These are phyloP conservation scores for Chironomus tepperi DNA, from an alignment of 1,140 invertebrate genomes.

Conservation along the genomic window DNA sequence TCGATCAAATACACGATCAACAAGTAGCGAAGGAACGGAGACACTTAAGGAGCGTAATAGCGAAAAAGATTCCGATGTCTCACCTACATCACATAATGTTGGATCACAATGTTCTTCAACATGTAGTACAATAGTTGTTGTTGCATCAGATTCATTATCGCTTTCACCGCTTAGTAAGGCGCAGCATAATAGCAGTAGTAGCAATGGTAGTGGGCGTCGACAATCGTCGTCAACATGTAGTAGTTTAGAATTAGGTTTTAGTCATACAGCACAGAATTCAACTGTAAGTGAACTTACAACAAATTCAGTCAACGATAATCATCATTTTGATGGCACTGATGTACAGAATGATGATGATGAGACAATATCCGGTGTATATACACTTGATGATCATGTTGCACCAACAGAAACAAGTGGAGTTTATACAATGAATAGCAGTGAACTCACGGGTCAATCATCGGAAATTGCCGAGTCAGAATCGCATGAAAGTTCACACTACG, in stretches of 20 bases:
- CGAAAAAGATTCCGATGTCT: slow-evolving; percentile 31
- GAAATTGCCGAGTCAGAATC: slow-evolving; percentile 40
- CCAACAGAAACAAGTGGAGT: slow-evolving; percentile 69
- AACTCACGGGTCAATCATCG: slow-evolving; percentile 43
- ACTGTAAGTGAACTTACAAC: slow-evolving; percentile 54
- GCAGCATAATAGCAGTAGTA: slow-evolving; percentile 43
- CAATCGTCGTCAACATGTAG: slow-evolving; percentile 59
- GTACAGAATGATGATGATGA: slow-evolving; percentile 45
- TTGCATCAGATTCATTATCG: slow-evolving; percentile 45
- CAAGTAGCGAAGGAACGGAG: slow-evolving; percentile 31
- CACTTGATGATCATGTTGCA: slow-evolving; percentile 41
- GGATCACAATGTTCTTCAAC: slow-evolving; percentile 74
- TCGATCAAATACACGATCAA: slow-evolving; percentile 27
- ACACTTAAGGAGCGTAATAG: slow-evolving; percentile 28
- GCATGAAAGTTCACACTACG: slow-evolving; percentile 44
- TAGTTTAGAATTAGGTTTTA: slow-evolving; percentile 69
- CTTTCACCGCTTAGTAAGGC: slow-evolving; percentile 31
- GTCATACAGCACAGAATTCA: slow-evolving; percentile 74
- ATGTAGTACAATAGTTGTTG: slow-evolving; percentile 65
- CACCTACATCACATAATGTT: slow-evolving; percentile 38
- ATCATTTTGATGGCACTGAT: background rate
- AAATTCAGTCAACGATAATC: slow-evolving; percentile 39
- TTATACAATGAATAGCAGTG: slow-evolving; percentile 64
- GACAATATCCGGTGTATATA: slow-evolving; percentile 44
- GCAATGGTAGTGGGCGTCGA: slow-evolving; percentile 41